These are phyloP conservation scores for Cephalopholis sonnerati DNA, from an alignment of 2,113 vertebrate species.

Conservation along the genomic window DNA sequence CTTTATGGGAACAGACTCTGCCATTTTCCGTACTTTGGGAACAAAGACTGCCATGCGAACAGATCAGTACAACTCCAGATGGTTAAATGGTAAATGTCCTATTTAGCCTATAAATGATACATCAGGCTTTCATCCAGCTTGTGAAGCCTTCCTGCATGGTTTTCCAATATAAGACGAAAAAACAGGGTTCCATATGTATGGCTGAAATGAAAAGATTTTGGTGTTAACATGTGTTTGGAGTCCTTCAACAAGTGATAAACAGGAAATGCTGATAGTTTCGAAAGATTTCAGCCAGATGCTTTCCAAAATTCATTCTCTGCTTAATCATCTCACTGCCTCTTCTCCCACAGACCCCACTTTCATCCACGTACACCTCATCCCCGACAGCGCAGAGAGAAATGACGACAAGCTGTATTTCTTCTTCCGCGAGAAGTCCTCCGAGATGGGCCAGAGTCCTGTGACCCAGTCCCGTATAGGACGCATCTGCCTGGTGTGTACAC, in stretches of 20 bases:
- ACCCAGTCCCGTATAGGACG: constrained; percentile 96
- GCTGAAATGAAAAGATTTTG: constrained; percentile 12
- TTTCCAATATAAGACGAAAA: background rate
- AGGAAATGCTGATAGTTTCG: constrained; percentile 47
- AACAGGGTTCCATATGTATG: background rate
- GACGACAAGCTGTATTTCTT: constrained; percentile 99
- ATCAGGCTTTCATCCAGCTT: background rate
- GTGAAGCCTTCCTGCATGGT: background rate
- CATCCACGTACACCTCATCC: constrained; percentile 94
- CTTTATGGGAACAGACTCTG: constrained; percentile 99
- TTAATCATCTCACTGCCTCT: constrained; percentile 39
- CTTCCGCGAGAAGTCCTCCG: constrained; percentile 96
- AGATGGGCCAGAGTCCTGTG: constrained; percentile 93
- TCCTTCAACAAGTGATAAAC: constrained; percentile 42
- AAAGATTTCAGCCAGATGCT: constrained; percentile 51
- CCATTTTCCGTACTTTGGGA: constrained; percentile 97
- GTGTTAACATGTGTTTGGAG: constrained; percentile 30
- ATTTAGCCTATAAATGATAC: constrained; percentile 14
- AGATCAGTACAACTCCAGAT: constrained; percentile 99
- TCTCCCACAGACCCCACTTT: constrained; percentile 91
- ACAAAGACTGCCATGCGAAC: constrained; percentile 98
- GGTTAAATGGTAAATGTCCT: constrained; percentile 92
- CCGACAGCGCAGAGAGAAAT: constrained; percentile 95
- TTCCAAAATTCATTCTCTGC: constrained; percentile 6
- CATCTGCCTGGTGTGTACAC: constrained; percentile 93